phyloP scores from a whole-genome alignment of 2,888 invertebrate species.

The Pogonocherus hispidulus region DNA sequence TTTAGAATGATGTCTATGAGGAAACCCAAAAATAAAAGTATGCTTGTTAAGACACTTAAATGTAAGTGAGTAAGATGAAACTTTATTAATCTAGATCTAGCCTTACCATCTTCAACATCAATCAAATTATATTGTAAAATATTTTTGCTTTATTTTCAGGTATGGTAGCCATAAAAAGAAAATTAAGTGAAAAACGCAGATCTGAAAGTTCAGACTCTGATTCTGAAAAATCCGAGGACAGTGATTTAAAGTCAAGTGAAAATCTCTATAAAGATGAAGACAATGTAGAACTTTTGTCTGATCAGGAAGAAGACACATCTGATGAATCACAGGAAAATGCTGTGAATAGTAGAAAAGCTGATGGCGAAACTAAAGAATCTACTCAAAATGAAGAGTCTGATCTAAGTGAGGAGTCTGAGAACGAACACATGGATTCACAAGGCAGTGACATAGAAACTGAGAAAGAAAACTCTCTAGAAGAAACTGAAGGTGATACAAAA shows the following conservation, averaged over 20 bases:
- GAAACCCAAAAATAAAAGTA: slow-evolving; percentile 53
- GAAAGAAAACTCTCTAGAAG: background rate
- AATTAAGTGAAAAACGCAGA: slow-evolving; percentile 47
- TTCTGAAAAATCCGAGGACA: slow-evolving; percentile 32
- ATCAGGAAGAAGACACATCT: slow-evolving; percentile 15
- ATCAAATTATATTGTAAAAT: too few species aligned
- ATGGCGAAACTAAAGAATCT: background rate
- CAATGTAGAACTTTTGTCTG: background rate
- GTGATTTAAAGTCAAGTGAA: background rate
- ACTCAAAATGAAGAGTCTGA: background rate
- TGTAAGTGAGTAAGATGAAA: slow-evolving; percentile 45
- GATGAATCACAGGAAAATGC: background rate
- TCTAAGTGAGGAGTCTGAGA: background rate
- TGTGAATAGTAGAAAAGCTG: background rate
- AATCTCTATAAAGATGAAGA: slow-evolving; percentile 7
- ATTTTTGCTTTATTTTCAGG: slow-evolving; percentile 45
- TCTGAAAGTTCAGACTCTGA: slow-evolving; percentile 42
- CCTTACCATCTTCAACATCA: too few species aligned
- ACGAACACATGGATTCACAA: slow-evolving; percentile 17
- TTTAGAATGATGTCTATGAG: slow-evolving; percentile 51
- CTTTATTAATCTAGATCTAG: too few species aligned
- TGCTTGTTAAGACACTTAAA: slow-evolving; percentile 57
- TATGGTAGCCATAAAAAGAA: slow-evolving; percentile 56
- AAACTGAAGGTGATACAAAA: slow-evolving; percentile 25
- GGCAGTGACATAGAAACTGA: slow-evolving; percentile 9